Evolutionary conservation across 30 jellyfish, hydroid and myxozoan genomes (phyloP), one percentile per base, ranked within the genome.

Genomic region (Haliclystus octoradiatus): DNA sequence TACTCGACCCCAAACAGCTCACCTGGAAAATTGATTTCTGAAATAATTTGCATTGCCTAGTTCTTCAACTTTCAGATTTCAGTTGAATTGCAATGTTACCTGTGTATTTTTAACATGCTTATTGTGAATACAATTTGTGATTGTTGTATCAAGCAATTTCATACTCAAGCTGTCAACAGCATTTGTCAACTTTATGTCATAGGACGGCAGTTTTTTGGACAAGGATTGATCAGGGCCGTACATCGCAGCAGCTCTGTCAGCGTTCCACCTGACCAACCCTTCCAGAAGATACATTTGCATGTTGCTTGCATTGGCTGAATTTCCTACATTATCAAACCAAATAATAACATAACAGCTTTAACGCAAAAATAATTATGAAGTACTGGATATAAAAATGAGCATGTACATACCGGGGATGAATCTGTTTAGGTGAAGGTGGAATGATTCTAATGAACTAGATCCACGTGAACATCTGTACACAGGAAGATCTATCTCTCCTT

Each of bases 391-490:
- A n/a, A n/a, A n/a, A n/a, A n/a, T n/a, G n/a, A n/a, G n/a, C n/a
- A n/a, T n/a, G n/a, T n/a, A n/a, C n/a, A n/a, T n/a, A n/a, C n/a
- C 69, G 14, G 75, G 75, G 68, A 66, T 66, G 70, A 66, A 66
- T 7, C 4, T 66, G 15, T 28, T 19, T 3, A 66, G 5, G 63
- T 66, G 75, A 7, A 2, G 28, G 70, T 66, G 75, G 70, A 66
- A 66, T 5, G 70, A 66, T 22, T 71, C 73, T 65, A 76, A 3
- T 19, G 89, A 76, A 47, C 76, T 76, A 29, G 74, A 28, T 22
- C 82, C 89, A 34, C 82, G 34, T 60, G 76, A 75, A 60, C 89
- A 76, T 9, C 89, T 68, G 50, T 49, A 67, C 14, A 76, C 82
- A 47, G 82, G 82, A 60, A 67, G 57, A 30, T n/a, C 14, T 30